Conservation (phyloP, 2,113 vertebrate species). For the Dicerorhinus sumatrensis region DNA sequence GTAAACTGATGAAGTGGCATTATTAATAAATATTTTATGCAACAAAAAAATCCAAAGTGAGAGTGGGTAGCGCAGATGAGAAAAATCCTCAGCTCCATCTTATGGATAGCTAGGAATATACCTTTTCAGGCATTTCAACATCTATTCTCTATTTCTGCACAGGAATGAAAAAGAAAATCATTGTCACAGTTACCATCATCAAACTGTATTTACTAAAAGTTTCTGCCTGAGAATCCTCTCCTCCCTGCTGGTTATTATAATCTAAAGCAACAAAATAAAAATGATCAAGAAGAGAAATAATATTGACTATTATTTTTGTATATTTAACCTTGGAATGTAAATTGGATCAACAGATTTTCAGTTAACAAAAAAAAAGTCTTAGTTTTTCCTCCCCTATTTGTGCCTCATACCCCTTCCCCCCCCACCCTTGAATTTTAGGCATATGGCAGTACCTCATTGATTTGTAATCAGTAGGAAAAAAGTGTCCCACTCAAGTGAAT, state of each 20-base stretch:
- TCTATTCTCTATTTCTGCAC: neutral
- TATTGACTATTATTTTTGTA: neutral
- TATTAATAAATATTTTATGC: constrained; percentile 41
- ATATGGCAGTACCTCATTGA: neutral
- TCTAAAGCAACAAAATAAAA: neutral
- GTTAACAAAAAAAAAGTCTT: neutral
- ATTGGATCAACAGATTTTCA: neutral
- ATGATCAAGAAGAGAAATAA: neutral
- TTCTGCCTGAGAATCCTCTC: neutral
- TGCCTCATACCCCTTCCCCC: neutral
- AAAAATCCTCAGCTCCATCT: neutral
- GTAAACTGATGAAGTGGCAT: constrained; percentile 24
- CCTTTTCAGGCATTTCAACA: neutral
- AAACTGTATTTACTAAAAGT: neutral
- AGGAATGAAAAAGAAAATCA: neutral
- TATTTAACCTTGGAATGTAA: neutral
- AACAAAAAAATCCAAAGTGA: neutral
- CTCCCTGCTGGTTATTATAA: neutral
- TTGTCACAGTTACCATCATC: neutral
- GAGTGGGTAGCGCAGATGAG: neutral
- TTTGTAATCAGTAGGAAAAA: neutral
- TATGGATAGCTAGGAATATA: rapidly evolving
- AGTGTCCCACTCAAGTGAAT: neutral
- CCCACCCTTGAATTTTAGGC: neutral
- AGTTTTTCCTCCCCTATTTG: neutral